These are phyloP conservation scores for Polypterus bichir DNA, from an alignment of 2,113 vertebrate genomes.

Conservation along the genomic window DNA sequence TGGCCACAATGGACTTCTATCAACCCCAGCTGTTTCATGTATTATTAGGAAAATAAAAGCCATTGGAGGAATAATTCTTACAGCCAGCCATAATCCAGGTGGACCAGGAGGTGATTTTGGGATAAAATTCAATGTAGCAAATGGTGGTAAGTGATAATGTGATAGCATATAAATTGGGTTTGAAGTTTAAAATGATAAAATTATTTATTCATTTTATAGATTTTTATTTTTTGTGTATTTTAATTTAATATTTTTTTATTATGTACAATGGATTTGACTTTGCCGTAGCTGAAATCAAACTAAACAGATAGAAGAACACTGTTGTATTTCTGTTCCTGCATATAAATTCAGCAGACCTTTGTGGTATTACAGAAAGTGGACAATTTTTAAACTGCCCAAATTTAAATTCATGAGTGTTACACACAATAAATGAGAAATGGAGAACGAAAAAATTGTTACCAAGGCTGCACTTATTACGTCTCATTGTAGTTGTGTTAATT, in stretches of 20 bases:
- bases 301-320: no score
- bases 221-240: neutral
- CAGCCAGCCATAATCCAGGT: constrained; percentile 89
- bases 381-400: no score
- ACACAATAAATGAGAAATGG: no score
- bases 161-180: neutral
- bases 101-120: constrained; percentile 91
- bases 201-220: neutral
- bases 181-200: neutral
- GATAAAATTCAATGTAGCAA: constrained; percentile 91
- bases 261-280: no score
- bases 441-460: no score
- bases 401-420: no score
- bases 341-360: no score
- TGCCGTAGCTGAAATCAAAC: no score
- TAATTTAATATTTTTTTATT: neutral
- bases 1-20: constrained; percentile 90
- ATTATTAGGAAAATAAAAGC: constrained; percentile 97
- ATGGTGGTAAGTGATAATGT: constrained; percentile 65
- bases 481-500: no score
- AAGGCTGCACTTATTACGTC: no score
- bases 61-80: constrained; percentile 89
- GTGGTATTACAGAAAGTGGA: no score
- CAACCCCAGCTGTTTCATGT: constrained; percentile 92
- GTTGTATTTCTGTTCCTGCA: no score